phyloP scores from a whole-genome alignment of 2,888 invertebrate genomes.

The Ypsolopha sequella region DNA sequence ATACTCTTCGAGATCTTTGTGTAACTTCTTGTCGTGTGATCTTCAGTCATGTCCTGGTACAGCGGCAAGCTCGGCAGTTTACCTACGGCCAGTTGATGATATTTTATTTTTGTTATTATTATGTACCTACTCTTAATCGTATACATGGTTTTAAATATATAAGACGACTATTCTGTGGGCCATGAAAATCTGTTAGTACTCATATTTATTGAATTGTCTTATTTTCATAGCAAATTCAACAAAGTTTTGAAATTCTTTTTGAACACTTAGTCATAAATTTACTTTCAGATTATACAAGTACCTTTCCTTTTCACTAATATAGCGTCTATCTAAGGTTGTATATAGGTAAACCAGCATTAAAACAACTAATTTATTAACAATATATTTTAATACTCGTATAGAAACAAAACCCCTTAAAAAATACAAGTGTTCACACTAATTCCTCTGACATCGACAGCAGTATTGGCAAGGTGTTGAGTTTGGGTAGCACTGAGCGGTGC shows the following conservation, averaged over 20 bases:
- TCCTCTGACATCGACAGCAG: constrained; percentile 19
- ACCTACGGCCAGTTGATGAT: constrained; percentile 48
- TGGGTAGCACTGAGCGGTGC: constrained; percentile 45
- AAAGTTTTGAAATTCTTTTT: too few relatives aligned
- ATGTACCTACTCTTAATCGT: neutral
- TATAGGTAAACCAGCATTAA: too few relatives aligned
- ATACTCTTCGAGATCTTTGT: too few relatives aligned
- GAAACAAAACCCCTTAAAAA: neutral
- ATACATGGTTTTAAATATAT: neutral
- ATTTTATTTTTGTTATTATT: constrained; percentile 20
- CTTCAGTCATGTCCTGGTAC: constrained; percentile 33
- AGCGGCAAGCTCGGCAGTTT: constrained; percentile 34
- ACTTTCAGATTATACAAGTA: too few relatives aligned
- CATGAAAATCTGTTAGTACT: too few relatives aligned
- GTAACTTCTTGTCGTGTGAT: constrained; percentile 17
- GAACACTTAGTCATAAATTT: too few relatives aligned
- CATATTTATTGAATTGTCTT: too few relatives aligned
- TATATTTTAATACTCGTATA: neutral
- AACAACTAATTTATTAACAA: too few relatives aligned
- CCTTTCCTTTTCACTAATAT: too few relatives aligned
- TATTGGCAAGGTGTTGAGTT: constrained; percentile 18
- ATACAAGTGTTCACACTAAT: neutral
- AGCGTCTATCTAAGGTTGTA: too few relatives aligned
- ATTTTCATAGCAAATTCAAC: too few relatives aligned
- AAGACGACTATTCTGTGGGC: too few relatives aligned